phyloP scores from a whole-genome alignment of 2,113 vertebrate species.

The Regulus satrapa region DNA sequence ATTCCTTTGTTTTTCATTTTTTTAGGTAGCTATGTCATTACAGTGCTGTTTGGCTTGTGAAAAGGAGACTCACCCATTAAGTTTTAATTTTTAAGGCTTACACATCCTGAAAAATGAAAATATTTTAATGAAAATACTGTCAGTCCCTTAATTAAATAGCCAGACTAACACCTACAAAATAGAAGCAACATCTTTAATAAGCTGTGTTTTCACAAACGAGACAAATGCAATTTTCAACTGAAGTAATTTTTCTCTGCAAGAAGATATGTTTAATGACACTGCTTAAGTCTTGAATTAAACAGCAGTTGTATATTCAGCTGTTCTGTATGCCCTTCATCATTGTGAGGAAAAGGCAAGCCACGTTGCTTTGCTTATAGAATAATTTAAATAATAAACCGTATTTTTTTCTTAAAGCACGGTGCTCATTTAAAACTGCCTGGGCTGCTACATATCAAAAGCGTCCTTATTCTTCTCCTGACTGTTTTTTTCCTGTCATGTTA shows the following conservation, averaged over 20 bases:
- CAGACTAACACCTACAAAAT: not conserved
- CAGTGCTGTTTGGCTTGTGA: not conserved
- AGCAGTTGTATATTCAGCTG: constrained; percentile 26
- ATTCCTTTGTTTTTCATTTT: not conserved
- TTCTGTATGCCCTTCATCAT: not conserved
- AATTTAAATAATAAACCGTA: not conserved
- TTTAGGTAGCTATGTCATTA: not conserved
- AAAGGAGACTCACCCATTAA: not conserved
- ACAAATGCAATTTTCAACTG: constrained; percentile 42
- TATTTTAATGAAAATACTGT: constrained; percentile 35
- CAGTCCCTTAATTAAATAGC: constrained; percentile 35
- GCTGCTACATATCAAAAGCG: not conserved
- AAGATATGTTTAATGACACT: constrained; percentile 29
- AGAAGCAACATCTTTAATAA: constrained; percentile 20
- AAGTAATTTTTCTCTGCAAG: constrained; percentile 24
- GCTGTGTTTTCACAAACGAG: not conserved
- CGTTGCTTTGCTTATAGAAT: not conserved
- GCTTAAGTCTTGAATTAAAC: constrained; percentile 21
- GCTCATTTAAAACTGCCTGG: not conserved
- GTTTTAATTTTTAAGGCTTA: constrained; percentile 6
- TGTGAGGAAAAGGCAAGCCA: not conserved
- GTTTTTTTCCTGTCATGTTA: not conserved
- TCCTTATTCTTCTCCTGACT: not conserved
- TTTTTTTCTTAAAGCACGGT: not conserved
- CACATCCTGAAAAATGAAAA: constrained; percentile 11